Conservation (phyloP, 2,888 invertebrate species). For the Drosophila anceps region DNA sequence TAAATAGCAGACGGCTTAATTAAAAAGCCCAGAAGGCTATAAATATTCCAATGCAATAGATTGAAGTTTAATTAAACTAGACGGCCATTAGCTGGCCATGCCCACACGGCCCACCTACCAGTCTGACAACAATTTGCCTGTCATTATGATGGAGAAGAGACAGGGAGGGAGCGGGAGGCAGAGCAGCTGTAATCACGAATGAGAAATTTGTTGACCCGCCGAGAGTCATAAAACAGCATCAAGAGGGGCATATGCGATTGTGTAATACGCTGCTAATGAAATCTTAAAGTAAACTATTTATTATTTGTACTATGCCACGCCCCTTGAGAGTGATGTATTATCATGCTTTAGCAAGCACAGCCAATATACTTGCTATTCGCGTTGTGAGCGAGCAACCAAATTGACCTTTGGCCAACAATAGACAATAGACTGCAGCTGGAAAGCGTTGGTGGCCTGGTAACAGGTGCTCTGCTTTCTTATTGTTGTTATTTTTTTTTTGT, state of each 20-base stretch:
- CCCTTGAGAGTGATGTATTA: neutral
- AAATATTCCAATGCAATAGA: slow-evolving; percentile 72
- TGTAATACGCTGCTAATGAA: neutral
- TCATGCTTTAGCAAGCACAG: neutral
- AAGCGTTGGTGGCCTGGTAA: slow-evolving; percentile 23
- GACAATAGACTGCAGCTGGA: slow-evolving; percentile 10
- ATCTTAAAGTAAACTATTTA: neutral
- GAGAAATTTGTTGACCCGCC: slow-evolving; percentile 66
- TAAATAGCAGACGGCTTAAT: slow-evolving; percentile 41
- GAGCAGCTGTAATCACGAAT: slow-evolving; percentile 67
- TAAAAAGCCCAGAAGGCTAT: slow-evolving; percentile 61
- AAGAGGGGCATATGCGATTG: neutral
- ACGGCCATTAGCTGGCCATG: slow-evolving; percentile 25
- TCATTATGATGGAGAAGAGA: slow-evolving; percentile 28
- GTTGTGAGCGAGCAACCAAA: neutral
- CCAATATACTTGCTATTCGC: neutral
- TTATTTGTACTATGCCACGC: neutral
- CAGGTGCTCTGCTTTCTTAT: slow-evolving; percentile 49
- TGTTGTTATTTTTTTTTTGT: slow-evolving; percentile 9
- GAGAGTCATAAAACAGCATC: slow-evolving; percentile 28
- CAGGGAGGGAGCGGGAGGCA: neutral
- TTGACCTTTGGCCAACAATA: slow-evolving; percentile 51
- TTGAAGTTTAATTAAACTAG: slow-evolving; percentile 76
- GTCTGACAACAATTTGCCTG: slow-evolving; percentile 58
- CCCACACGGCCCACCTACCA: slow-evolving; percentile 15